Evolutionary conservation across 2,888 invertebrate species (phyloP), one percentile per base, ranked within the genome.

Genomic region (Mesoligia furuncula): DNA sequence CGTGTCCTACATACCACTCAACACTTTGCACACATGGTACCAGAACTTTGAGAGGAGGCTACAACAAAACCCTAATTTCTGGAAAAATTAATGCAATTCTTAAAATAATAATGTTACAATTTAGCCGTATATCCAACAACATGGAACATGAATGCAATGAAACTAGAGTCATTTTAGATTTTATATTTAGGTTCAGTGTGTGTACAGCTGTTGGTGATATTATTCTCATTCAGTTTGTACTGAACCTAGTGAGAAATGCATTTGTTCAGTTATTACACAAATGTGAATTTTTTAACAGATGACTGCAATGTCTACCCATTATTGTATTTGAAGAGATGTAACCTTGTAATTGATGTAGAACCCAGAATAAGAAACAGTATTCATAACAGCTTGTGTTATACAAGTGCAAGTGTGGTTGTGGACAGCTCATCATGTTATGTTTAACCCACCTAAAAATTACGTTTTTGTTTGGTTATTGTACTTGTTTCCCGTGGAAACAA

Each of bases 11-110:
- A 98, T 99, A 73, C 99, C 99, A 0, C 95, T 99, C 51, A 98
- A 98, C 77, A 98, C 98, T 0, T 97, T 99, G 59, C 98, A 99
- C 92, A 98, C 98, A 48, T 99, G 99, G 99, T 99, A 98, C 92
- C 98, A 98, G 85, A 99, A 98, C 93, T 99, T 99, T 92, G 98
- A 99, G 92, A 97, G 99, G 89, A 97, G 99, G 88, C 96, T 99
- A 83, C 98, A 98, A 87, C 98, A 98, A 85, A 99, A 99, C 96
- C 99, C 99, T 1, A 98, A 99, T 92, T 99, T 99, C 94, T 99
- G 99, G 99, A 99, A 98, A 90, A 94, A 93, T 86, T 93, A 94
- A 88, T 82, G 27, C 39, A 17, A 20, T 8, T 57, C 15, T n/a
- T 65, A 31, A 51, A 59, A 36, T 66, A 61, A 36, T 73, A 42